Conservation (phyloP, 1,140 invertebrate genomes). For the Hestina assimilis region DNA sequence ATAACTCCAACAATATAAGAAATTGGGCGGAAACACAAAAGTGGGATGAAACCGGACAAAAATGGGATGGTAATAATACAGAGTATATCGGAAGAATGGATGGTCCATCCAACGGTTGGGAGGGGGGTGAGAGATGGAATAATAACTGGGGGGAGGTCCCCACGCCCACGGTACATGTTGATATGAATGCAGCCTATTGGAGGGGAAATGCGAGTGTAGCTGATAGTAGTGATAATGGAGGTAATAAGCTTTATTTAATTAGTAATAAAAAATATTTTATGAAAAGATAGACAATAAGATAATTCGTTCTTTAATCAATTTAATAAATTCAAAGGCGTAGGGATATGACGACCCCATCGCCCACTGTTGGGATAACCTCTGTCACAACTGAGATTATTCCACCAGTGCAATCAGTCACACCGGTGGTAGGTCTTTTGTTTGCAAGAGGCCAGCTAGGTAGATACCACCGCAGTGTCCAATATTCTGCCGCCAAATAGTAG, state of each 20-base stretch:
- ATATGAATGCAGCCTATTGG: conserved; percentile 74
- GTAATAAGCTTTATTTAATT: conserved; percentile 29
- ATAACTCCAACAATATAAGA: conserved; percentile 60
- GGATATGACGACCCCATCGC: too few relatives aligned
- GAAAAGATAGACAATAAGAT: too few relatives aligned
- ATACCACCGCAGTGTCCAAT: too few relatives aligned
- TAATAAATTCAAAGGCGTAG: too few relatives aligned
- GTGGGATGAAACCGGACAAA: conserved; percentile 49
- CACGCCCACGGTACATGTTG: conserved; percentile 64
- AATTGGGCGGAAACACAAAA: conserved; percentile 64
- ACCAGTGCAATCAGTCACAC: too few relatives aligned
- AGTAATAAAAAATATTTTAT: too few relatives aligned
- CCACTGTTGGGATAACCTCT: too few relatives aligned
- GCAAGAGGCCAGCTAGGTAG: too few relatives aligned
- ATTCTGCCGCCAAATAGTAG: too few relatives aligned
- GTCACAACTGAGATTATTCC: too few relatives aligned
- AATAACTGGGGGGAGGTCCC: conserved; percentile 62
- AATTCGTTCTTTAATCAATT: too few relatives aligned
- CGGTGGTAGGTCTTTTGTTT: too few relatives aligned
- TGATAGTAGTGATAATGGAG: conserved; percentile 76
- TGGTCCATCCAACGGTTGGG: conserved; percentile 50
- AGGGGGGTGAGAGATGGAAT: conserved; percentile 54
- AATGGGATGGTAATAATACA: conserved; percentile 47
- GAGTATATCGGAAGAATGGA: conserved; percentile 43
- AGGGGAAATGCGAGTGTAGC: conserved; percentile 79